Conservation (phyloP, 2,113 vertebrate genomes). For the Elaphurus davidianus region DNA sequence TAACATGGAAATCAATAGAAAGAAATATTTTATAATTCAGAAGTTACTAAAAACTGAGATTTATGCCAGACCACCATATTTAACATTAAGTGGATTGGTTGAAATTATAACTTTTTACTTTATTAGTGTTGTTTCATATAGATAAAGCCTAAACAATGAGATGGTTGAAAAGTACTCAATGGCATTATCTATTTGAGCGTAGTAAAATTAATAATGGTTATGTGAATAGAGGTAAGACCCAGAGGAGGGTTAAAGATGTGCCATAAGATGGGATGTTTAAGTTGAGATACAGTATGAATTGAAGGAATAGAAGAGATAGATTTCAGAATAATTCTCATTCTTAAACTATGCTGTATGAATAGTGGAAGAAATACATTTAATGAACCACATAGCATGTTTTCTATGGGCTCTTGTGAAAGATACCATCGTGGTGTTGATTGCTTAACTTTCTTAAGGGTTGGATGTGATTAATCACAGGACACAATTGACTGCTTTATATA, state of each 20-base stretch:
- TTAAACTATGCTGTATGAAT: not conserved
- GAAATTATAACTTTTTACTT: not conserved
- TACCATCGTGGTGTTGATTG: not conserved
- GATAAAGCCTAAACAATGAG: not conserved
- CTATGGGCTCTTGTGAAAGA: not conserved
- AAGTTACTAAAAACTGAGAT: not conserved
- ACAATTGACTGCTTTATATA: not conserved
- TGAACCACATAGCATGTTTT: not conserved
- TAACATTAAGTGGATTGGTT: not conserved
- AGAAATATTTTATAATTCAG: not conserved
- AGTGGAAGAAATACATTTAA: not conserved
- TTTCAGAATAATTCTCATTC: not conserved
- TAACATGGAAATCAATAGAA: not conserved
- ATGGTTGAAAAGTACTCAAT: not conserved
- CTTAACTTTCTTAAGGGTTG: not conserved
- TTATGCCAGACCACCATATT: not conserved
- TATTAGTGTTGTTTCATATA: not conserved
- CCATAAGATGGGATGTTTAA: not conserved
- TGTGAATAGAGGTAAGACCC: not conserved
- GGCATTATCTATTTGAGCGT: not conserved
- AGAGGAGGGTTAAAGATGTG: not conserved
- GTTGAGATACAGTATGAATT: not conserved
- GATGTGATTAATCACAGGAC: not conserved
- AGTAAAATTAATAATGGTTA: not conserved
- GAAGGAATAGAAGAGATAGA: not conserved